Percentiles rank a stretch among this genome's conserved stretches.
Conservation (phyloP, 1,140 invertebrate species). For the Calephelis virginiensis region DNA sequence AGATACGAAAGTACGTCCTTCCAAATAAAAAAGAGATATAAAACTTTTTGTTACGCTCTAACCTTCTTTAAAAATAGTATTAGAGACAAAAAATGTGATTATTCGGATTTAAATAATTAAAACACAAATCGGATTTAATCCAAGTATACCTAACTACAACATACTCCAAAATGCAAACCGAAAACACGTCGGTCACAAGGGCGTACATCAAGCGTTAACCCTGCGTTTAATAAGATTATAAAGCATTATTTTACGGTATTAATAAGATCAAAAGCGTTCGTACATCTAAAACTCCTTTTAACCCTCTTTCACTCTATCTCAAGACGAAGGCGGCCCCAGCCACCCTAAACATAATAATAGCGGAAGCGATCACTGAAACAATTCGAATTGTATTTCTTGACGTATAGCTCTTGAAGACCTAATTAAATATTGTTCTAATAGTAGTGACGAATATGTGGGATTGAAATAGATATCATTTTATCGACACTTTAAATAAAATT, state of each 20-base stretch:
- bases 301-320: conserved; percentile 39
- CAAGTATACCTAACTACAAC: conserved; percentile 15
- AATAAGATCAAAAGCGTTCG: conserved; percentile 54
- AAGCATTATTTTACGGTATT: conserved; percentile 81
- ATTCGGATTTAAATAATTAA: conserved; percentile 53
- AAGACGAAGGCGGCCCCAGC: conserved; percentile 45
- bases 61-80: too few species aligned
- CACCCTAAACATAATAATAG: conserved; percentile 78
- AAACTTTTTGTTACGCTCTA: too few species aligned
- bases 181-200: conserved; percentile 60
- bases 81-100: too few species aligned
- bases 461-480: too few species aligned
- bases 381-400: conserved; percentile 6
- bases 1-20: too few species aligned
- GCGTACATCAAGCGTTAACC: conserved; percentile 76
- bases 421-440: neutral
- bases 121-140: neutral
- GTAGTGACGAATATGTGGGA: too few species aligned
- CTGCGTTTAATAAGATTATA: conserved; percentile 84
- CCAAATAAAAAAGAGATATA: too few species aligned
- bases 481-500: too few species aligned
- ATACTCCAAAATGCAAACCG: conserved; percentile 79
- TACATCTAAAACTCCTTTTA: conserved; percentile 65
- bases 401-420: neutral
- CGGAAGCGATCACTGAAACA: conserved; percentile 71